Conservation (phyloP, 2,797 vertebrate species). For the Octomys mimax region DNA sequence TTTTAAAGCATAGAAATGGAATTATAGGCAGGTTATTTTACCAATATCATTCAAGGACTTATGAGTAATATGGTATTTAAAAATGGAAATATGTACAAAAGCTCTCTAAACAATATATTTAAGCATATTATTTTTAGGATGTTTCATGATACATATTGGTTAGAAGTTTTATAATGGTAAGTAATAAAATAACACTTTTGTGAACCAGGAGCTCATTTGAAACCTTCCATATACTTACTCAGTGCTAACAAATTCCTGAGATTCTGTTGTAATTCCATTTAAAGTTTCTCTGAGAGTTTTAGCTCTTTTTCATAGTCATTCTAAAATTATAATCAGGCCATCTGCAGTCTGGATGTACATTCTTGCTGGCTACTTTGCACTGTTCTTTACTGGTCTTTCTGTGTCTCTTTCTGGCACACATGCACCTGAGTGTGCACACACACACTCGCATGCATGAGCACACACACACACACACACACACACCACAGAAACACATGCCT, state of each 20-base stretch:
- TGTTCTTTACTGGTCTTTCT: not conserved
- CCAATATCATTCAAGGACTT: not conserved
- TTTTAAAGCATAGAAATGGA: not conserved
- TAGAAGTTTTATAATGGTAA: not conserved
- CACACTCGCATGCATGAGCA: not conserved
- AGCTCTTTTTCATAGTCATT: not conserved
- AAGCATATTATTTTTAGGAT: not conserved
- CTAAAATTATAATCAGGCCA: not conserved
- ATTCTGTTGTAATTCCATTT: conserved; percentile 14
- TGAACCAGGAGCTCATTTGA: not conserved
- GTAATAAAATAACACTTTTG: not conserved
- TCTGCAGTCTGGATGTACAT: not conserved
- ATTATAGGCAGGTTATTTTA: not conserved
- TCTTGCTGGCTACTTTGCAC: not conserved
- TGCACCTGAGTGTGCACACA: not conserved
- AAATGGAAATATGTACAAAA: not conserved
- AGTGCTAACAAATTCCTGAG: conserved; percentile 23
- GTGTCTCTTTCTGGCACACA: not conserved
- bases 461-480: not conserved
- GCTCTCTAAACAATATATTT: not conserved
- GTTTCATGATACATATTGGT: not conserved
- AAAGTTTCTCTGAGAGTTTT: not conserved
- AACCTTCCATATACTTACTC: conserved; percentile 8
- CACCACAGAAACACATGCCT: not conserved
- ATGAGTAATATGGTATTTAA: not conserved